Base-by-base conservation (phyloP, 2,797 vertebrate genomes). In the Austrolebias charrua region DNA sequence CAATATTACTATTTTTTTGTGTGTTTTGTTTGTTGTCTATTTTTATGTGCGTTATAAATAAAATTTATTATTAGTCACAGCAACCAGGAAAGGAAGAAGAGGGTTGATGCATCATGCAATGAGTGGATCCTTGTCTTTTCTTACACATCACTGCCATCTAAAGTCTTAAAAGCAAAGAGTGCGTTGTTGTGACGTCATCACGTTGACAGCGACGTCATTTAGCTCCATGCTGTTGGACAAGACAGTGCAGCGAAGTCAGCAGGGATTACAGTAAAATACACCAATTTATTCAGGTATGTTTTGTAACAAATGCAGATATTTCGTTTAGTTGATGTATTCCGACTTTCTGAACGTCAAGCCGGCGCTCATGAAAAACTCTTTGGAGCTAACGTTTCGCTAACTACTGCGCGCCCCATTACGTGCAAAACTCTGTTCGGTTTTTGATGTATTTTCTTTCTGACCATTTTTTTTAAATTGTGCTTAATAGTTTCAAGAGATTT, bases 371-470 rank as follows among this genome's bases (percentile, higher is more conserved):
- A 46, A 46, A 4, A n/a, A n/a, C n/a, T n/a, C n/a, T n/a, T n/a
- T n/a, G 5, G 69, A 68, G 5, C 42, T 4, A 42, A 5, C 4
- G n/a, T n/a, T n/a, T n/a, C 45, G 73, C 75, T 73, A 79, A 71
- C n/a, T 40, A 12, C 20, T 45, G 71, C 75, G 55, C 71, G 61
- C 48, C 55, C 20, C n/a, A 7, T 3, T 9, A 0, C 6, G 14
- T 16, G 1, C 64, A 54, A 20, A 42, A 66, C 55, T 63, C 49
- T 0, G 2, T 33, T 52, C 1, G 18, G 15, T 51, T 61, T 20
- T 3, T 2, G 5, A 2, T 10, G 48, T 0, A 3, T 38, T 52
- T 1, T 20, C 15, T 47, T 61, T 20, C 3, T 2, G 6, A 11
- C 1, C 0, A 3, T n/a, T 73, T 73, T 15, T 35, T 38, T n/a